phyloP scores from a whole-genome alignment of 2,113 vertebrate genomes.

The Phylloscopus trochiloides region DNA sequence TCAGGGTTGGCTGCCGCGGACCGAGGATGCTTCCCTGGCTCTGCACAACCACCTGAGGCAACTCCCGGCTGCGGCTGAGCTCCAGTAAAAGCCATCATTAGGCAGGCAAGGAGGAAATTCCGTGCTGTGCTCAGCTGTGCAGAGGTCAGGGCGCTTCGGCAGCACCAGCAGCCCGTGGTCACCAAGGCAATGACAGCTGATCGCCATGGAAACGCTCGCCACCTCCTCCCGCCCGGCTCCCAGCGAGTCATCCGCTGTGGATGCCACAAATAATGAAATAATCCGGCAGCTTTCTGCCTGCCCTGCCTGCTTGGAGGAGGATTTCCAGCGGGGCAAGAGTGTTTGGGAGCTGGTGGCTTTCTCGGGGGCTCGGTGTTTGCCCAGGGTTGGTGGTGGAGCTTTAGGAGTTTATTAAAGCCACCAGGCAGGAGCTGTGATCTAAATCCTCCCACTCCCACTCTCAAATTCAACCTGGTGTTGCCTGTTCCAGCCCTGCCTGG shows the following conservation, averaged over 20 bases:
- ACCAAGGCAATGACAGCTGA: slow-evolving; percentile 30
- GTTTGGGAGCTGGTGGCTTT: neutral
- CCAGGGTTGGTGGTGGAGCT: neutral
- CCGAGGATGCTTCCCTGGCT: neutral
- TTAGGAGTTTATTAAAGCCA: neutral
- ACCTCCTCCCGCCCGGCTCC: neutral
- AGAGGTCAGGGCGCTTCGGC: neutral
- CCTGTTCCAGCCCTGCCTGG: neutral
- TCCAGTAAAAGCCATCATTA: neutral
- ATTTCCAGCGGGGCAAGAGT: neutral
- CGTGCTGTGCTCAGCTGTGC: neutral
- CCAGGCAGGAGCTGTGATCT: neutral
- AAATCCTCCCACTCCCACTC: neutral
- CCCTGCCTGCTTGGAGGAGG: neutral
- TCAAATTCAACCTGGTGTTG: neutral
- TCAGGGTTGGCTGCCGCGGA: neutral
- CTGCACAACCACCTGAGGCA: neutral
- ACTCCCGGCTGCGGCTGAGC: neutral
- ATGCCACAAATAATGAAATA: neutral
- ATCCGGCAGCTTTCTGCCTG: neutral
- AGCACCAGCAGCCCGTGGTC: neutral
- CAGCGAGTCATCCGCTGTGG: neutral
- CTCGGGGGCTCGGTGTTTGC: neutral
- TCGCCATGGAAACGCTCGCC: slow-evolving; percentile 42
- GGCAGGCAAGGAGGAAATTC: neutral